Evolutionary conservation across 2,113 vertebrate species (phyloP), one percentile per base, ranked within the genome.

Genomic region (Mormyrus iriodes): DNA sequence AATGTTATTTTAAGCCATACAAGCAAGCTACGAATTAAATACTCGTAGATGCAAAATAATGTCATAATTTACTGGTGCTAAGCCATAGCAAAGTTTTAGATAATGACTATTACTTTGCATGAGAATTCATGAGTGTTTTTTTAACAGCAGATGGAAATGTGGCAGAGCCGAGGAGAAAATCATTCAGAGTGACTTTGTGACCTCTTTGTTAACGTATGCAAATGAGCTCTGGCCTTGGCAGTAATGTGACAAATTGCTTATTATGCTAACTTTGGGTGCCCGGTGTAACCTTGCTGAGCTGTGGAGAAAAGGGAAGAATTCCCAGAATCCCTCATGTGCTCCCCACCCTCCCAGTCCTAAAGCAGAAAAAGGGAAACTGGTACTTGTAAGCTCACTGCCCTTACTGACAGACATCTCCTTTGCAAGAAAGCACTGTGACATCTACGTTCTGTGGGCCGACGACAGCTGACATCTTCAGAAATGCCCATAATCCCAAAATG

Each of bases 171-270:
- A 15, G 21, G 42, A 82, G 79, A 24, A 65, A 83, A 46, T 83
- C 44, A 42, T 48, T 19, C 48, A 6, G 44, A 48, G n/a, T 49
- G 51, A 89, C 73, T 89, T 46, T 27, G 49, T 84, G 88, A 89
- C 88, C 88, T 85, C 24, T 31, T 35, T 24, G 15, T 48, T 85
- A 89, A 35, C 83, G 17, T 49, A 85, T 69, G 82, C 79, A 85
- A 85, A 65, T 8, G 39, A 27, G 42, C 24, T 51, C n/a, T 39
- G 10, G 79, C 88, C 53, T 27, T 19, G 52, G 42, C 58, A 1
- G 35, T 65, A 83, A 85, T 27, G 44, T 85, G 88, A 85, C 82
- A 35, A 83, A 85, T 85, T 46, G 79, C 24, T 48, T 48, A 35
- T 35, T 35, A 69, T 65, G 53, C 46, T 19, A 7, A 4, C 58